Percentiles rank a stretch among this genome's conserved stretches.
Evolutionary conservation across 2,113 vertebrate genomes (phyloP).

Genomic region (Pholis gunnellus): DNA sequence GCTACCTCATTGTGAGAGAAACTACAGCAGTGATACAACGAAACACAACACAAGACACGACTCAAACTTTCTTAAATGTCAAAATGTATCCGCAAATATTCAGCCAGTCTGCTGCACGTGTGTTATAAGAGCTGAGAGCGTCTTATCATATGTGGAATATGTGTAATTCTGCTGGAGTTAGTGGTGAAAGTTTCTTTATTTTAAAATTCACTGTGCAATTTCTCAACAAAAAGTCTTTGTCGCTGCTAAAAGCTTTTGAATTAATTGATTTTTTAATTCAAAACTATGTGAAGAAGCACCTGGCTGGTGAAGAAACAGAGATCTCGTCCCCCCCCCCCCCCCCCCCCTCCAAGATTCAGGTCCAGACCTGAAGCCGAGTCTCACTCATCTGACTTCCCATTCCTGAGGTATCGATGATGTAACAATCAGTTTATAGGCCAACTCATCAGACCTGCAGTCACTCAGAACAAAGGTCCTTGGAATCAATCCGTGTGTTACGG

Average conservation of each 20-base stretch:
- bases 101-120: neutral
- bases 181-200: neutral
- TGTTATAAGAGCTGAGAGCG: neutral
- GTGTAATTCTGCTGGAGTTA: neutral
- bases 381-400: neutral
- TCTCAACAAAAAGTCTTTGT: neutral
- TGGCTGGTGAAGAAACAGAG: neutral
- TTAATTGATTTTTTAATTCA: neutral
- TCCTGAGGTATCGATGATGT: neutral
- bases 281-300: neutral
- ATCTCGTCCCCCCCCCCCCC: neutral
- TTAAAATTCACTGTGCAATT: neutral
- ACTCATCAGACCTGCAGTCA: neutral
- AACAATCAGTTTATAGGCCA: conserved; percentile 5
- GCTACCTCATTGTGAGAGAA: neutral
- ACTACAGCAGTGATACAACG: neutral
- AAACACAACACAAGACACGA: neutral
- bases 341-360: conserved; percentile 17
- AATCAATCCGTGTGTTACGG: neutral
- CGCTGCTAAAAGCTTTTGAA: neutral
- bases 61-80: neutral
- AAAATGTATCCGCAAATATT: neutral
- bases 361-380: conserved; percentile 36
- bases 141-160: neutral
- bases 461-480: neutral